These are phyloP conservation scores for Tapirus terrestris DNA, from an alignment of 2,113 vertebrate species.

Conservation along the genomic window DNA sequence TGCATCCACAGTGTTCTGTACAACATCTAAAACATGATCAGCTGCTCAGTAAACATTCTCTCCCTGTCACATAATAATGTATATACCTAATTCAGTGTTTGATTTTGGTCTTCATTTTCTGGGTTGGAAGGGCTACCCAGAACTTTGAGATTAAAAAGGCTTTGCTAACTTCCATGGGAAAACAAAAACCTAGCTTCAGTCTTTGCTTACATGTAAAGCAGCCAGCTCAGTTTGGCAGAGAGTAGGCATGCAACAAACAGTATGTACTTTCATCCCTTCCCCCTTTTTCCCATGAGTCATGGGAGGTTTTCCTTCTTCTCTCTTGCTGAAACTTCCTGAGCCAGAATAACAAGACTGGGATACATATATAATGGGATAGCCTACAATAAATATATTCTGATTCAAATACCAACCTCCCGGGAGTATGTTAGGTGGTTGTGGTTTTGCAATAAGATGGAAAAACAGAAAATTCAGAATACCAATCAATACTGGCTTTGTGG, in stretches of 20 bases:
- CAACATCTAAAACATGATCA: constrained; percentile 65
- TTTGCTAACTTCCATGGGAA: not conserved
- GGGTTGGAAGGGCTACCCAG: not conserved
- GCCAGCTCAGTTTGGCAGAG: not conserved
- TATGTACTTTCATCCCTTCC: not conserved
- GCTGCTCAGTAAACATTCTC: not conserved
- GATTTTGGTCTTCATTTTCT: constrained; percentile 15
- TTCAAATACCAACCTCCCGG: not conserved
- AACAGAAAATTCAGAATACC: constrained; percentile 9
- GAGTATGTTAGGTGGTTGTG: not conserved
- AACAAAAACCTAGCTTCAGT: not conserved
- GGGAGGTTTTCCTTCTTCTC: not conserved
- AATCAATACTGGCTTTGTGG: not conserved
- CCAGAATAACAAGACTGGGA: not conserved
- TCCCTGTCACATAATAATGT: constrained; percentile 6
- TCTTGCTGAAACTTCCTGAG: constrained; percentile 26
- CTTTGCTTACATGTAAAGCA: not conserved
- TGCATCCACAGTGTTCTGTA: constrained; percentile 47
- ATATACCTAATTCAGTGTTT: not conserved
- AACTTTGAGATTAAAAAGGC: not conserved
- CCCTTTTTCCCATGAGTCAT: not conserved
- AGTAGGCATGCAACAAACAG: not conserved
- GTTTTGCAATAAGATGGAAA: constrained; percentile 24
- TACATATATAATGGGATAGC: not conserved
- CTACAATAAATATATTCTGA: constrained; percentile 40